Evolutionary conservation across 2,113 vertebrate genomes (phyloP), one percentile per base, ranked within the genome.

Genomic region (Fulmarus glacialis): DNA sequence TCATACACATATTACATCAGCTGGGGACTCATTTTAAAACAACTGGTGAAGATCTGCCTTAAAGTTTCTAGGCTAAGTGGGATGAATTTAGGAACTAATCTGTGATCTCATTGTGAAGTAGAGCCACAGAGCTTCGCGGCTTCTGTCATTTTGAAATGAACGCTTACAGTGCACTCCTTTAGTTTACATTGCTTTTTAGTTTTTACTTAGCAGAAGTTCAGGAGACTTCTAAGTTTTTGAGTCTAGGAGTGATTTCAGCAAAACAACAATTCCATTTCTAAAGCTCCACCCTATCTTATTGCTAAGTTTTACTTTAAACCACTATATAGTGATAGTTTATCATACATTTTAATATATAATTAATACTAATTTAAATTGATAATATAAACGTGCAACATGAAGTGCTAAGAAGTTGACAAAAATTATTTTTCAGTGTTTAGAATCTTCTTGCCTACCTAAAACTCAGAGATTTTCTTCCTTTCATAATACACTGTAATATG

Each of bases 401-500:
- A 95, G 94, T 85, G 87, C 90, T 96, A 90, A 79, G 68, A 96
- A 97, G 92, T 96, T 97, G 94, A 97, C 91, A 97, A 98, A 97
- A 97, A 95, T 92, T 5, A 90, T 96, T 98, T 97, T 97, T 90
- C 80, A 94, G 63, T 93, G 81, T 98, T 98, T 95, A 90, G 92
- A 96, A 89, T 89, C 96, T 98, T 94, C 96, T 96, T 96, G 72
- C 94, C 97, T 97, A 97, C 94, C 97, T 96, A 97, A 96, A 98
- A 97, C 93, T 98, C 97, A 97, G 97, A 98, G 96, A 96, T 97
- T 98, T 98, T 98, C 97, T 98, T 97, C 97, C 97, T 98, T 98
- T 98, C 97, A 97, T 98, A 98, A 98, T 98, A 98, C 98, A 98
- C 97, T 98, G 94, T 98, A 98, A 98, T 98, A 98, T 96, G 93